Base-by-base conservation (phyloP, 1,140 invertebrate species). In the Lordiphosa clarofinis region DNA sequence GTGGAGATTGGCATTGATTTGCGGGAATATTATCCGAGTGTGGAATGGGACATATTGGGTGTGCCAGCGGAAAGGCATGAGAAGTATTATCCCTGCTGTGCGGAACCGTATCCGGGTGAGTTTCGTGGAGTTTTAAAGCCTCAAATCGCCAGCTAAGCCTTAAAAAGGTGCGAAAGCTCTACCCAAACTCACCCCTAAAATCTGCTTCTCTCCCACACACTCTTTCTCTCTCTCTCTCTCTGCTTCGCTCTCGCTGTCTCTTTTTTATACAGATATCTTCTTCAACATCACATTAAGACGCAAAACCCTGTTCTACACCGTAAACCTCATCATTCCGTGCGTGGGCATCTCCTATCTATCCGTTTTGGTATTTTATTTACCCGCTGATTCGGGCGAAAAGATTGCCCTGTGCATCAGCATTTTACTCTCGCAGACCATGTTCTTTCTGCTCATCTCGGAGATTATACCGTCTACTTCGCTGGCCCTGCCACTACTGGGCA, bases 401-500 rank as follows among this genome's bases (percentile, higher is more conserved):
- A 97, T 99, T 59, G 97, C 97, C 0, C 92, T 99, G 1, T 99
- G 97, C 89, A 99, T 99, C 73, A 99, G 97, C 69, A 99, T 99
- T 78, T 92, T 99, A 0, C 93, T 99, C 11, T 99, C 99, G 0
- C 95, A 99, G 88, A 99, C 98, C 9, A 99, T 99, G 94, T 99
- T 99, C 91, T 99, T 99, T 91, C 90, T 99, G 59, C 93, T 99
- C 4, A 96, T 99, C 74, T 98, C 96, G 0, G 96, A 98, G 91
- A 98, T 99, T 73, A 99, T 99, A 90, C 99, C 99, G 0, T 98
- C 98, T 0, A 99, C 98, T 0, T 99, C 98, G 3, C 90, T 99
- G 38, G 98, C 98, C 0, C 91, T 99, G 28, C 98, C 99, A 4
- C 90, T 99, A 3, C 92, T 99, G 10, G 98, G 98, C 24, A 99